A percentile compares a stretch with the other conserved stretches of the same genome.
Conservation (phyloP, 2,888 invertebrate species). For the Seladonia tumulorum region DNA sequence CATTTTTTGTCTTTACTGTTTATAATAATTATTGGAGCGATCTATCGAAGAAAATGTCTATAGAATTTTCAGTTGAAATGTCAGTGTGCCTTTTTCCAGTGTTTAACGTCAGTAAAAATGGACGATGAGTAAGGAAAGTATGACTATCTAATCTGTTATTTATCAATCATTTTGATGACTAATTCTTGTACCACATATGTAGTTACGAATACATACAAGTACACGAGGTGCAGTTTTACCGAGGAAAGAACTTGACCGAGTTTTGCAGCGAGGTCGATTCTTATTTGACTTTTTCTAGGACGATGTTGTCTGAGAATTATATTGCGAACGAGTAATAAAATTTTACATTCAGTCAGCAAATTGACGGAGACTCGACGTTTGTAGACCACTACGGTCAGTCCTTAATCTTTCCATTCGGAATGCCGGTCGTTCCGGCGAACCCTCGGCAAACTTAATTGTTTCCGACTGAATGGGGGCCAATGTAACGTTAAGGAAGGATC, state of each 20-base stretch:
- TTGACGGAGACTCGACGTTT: background rate
- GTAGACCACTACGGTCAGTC: background rate
- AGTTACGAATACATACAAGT: no score
- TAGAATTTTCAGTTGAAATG: background rate
- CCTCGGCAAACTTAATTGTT: constrained; percentile 50
- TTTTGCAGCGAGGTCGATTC: no score
- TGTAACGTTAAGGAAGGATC: constrained; percentile 45
- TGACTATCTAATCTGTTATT: background rate
- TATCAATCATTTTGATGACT: background rate
- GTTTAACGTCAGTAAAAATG: no score
- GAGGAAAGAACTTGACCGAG: no score
- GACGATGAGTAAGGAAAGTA: background rate
- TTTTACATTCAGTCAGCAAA: background rate
- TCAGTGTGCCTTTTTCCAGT: no score
- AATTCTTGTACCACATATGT: no score
- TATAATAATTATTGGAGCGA: no score
- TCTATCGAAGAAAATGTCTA: no score
- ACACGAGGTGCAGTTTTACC: no score
- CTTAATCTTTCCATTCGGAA: background rate
- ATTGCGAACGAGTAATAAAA: background rate
- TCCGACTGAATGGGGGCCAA: constrained; percentile 9
- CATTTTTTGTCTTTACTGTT: no score
- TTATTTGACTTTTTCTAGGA: background rate
- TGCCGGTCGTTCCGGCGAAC: background rate
- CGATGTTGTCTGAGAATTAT: background rate